phyloP scores from a whole-genome alignment of 2,888 invertebrate species.

The Hydraecia micacea region DNA sequence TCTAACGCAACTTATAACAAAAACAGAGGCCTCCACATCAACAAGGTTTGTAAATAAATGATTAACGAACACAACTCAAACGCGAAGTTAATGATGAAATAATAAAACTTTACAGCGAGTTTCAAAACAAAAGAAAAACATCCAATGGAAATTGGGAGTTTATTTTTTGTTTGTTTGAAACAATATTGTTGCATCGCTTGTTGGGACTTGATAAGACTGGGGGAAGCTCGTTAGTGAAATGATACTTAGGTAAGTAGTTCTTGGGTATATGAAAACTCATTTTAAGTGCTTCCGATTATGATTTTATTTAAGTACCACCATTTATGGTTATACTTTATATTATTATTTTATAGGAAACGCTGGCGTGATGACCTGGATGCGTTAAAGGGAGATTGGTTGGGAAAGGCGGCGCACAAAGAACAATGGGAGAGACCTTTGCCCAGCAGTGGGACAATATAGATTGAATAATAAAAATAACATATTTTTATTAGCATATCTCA shows the following conservation, averaged over 20 bases:
- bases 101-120: slow-evolving; percentile 58
- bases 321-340: neutral
- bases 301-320: neutral
- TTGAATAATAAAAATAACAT: neutral
- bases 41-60: slow-evolving; percentile 38
- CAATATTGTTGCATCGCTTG: slow-evolving; percentile 40
- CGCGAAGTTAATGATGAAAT: slow-evolving; percentile 58
- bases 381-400: neutral
- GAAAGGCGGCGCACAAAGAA: neutral
- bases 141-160: slow-evolving; percentile 33
- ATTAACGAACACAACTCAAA: slow-evolving; percentile 57
- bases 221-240: slow-evolving; percentile 32
- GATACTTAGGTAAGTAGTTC: neutral
- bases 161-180: slow-evolving; percentile 60
- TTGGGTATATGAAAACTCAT: neutral
- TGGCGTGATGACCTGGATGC: neutral
- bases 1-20: neutral
- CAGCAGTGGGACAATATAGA: neutral
- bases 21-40: slow-evolving; percentile 18
- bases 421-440: neutral
- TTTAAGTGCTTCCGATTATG: neutral
- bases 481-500: neutral
- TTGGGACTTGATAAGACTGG: slow-evolving; percentile 5
- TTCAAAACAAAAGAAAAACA: slow-evolving; percentile 58
- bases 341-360: neutral